Evolutionary conservation across 1,140 invertebrate genomes (phyloP).

Genomic region (Eriosoma lanigerum): DNA sequence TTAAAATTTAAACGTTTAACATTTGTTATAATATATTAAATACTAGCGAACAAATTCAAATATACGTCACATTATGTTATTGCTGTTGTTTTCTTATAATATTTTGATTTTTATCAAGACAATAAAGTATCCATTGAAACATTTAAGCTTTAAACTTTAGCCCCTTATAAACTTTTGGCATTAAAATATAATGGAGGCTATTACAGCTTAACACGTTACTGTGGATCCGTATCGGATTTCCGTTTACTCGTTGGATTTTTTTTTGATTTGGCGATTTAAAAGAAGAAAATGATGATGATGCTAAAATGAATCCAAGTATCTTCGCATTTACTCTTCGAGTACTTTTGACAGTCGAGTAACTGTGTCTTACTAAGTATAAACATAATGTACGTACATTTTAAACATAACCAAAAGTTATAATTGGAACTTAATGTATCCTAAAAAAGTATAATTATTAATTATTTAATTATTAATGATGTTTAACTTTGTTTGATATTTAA

Average conservation of each 20-base stretch:
- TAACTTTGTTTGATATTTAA: no score
- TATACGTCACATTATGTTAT: neutral
- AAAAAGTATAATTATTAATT: no score
- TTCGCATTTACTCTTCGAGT: no score
- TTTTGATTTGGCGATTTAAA: conserved; percentile 8
- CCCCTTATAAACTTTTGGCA: conserved; percentile 32
- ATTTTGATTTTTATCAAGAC: conserved; percentile 33
- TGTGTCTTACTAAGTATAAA: no score
- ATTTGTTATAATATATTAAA: no score
- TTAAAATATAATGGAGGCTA: conserved; percentile 18
- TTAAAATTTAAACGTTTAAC: no score
- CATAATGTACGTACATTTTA: no score
- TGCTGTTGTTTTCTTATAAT: conserved; percentile 1
- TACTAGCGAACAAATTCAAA: no score
- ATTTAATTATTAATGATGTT: no score
- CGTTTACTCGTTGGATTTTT: neutral
- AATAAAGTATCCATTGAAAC: conserved; percentile 11
- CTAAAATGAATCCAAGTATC: neutral
- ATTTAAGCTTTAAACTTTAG: conserved; percentile 40
- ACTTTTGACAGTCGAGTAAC: no score
- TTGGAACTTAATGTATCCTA: no score
- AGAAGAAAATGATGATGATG: conserved; percentile 10
- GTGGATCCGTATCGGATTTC: conserved; percentile 40
- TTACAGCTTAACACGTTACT: conserved; percentile 18
- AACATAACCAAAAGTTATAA: no score